These are phyloP conservation scores for Lamellibrachia luymesi DNA, from an alignment of 1,140 invertebrate species.

Conservation along the genomic window DNA sequence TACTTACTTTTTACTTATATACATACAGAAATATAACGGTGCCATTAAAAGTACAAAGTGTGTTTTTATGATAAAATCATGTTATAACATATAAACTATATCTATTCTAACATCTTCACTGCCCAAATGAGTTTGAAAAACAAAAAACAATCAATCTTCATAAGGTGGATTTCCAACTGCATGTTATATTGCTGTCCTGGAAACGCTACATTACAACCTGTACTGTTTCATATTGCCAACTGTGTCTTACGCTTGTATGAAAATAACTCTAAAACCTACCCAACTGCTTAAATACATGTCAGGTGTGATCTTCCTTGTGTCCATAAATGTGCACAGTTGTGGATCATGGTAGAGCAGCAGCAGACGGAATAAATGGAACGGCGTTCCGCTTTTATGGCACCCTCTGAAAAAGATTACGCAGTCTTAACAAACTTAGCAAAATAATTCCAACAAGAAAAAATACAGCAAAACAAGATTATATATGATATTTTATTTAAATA, in stretches of 20 bases:
- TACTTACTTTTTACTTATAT: no score
- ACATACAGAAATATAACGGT: no score
- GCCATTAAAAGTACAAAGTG: no score
- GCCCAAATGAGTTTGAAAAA: no score
- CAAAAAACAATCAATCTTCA: no score
- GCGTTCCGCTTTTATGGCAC: conserved; percentile 59
- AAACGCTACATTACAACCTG: background rate
- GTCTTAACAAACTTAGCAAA: conserved; percentile 14
- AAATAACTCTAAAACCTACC: conserved; percentile 59
- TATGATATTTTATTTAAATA: no score
- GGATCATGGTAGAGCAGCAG: conserved; percentile 96
- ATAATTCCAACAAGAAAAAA: no score
- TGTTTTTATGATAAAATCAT: background rate
- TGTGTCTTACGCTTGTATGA: background rate
- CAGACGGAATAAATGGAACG: conserved; percentile 70
- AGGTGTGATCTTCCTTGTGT: conserved; percentile 90
- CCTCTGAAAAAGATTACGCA: conserved; percentile 56
- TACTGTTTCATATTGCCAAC: background rate
- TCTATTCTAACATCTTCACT: no score
- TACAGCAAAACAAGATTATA: no score
- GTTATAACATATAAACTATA: background rate
- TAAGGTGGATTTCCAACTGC: no score
- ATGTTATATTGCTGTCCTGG: background rate
- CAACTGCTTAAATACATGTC: conserved; percentile 87
- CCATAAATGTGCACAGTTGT: conserved; percentile 91